Percentiles rank a stretch among this genome's conserved stretches.
Evolutionary conservation across 2,113 vertebrate genomes (phyloP).

Genomic region (Brachyhypopomus gauderio): DNA sequence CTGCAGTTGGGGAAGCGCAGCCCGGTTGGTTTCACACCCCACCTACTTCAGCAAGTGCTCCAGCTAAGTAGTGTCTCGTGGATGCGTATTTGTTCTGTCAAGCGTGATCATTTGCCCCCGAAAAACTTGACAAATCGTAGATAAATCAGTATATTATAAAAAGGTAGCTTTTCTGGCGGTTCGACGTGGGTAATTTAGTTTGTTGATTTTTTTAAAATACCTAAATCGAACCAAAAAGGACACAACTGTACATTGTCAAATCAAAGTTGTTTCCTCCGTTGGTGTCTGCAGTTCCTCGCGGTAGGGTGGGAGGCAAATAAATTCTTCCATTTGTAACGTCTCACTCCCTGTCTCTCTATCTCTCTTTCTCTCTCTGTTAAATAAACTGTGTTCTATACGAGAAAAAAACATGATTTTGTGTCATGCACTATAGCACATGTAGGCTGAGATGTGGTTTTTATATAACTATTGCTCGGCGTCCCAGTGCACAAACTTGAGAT

Average conservation of each 20-base stretch:
- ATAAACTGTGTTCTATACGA: neutral
- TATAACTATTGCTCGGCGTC: neutral
- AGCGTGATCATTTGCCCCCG: neutral
- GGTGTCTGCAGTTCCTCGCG: neutral
- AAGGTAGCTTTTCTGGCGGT: too few species aligned
- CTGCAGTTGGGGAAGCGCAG: neutral
- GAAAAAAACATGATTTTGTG: neutral
- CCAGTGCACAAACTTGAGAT: neutral
- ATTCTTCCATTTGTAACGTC: neutral
- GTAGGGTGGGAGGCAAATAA: neutral
- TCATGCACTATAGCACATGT: neutral
- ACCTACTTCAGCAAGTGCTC: conserved; percentile 30
- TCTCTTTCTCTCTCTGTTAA: neutral
- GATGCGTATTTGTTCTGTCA: conserved; percentile 16
- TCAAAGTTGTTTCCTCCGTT: neutral
- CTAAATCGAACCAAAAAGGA: too few species aligned
- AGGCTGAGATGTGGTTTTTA: conserved; percentile 7
- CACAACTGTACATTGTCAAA: neutral
- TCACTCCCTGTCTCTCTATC: neutral
- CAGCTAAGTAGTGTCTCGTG: neutral
- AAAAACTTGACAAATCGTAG: neutral
- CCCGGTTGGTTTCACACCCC: conserved; percentile 33
- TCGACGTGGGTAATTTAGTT: too few species aligned
- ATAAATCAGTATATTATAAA: neutral
- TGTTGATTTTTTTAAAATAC: too few species aligned